These are phyloP conservation scores for Hyaena hyaena DNA, from an alignment of 2,113 vertebrate species.

Conservation along the genomic window DNA sequence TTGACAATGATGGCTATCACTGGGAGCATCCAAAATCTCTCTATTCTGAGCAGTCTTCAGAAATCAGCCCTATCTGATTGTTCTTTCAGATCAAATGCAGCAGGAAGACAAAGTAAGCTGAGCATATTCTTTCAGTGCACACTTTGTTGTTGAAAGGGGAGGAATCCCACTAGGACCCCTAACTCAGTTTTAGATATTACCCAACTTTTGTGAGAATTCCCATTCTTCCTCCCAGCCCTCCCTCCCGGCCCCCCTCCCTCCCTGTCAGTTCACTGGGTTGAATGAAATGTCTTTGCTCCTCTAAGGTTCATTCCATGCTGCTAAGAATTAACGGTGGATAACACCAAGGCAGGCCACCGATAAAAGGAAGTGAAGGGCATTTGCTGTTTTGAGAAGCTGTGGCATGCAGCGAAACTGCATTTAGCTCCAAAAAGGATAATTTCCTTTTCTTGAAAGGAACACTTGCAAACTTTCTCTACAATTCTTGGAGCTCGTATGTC, in stretches of 20 bases:
- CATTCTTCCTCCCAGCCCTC: conserved; percentile 56
- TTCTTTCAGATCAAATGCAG: conserved; percentile 89
- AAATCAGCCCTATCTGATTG: conserved; percentile 88
- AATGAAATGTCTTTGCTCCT: conserved; percentile 76
- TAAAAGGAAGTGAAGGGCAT: conserved; percentile 73
- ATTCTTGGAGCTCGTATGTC: not conserved
- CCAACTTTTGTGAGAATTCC: conserved; percentile 84
- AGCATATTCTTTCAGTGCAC: conserved; percentile 84
- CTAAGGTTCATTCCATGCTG: not conserved
- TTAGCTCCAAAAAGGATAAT: conserved; percentile 61
- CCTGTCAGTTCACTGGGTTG: conserved; percentile 72
- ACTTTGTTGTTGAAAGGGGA: conserved; percentile 89
- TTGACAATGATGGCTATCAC: conserved; percentile 86
- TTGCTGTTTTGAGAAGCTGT: conserved; percentile 52
- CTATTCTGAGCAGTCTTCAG: conserved; percentile 87
- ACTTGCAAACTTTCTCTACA: conserved; percentile 26
- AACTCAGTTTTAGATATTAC: conserved; percentile 86
- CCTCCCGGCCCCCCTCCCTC: not conserved
- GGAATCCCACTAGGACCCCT: conserved; percentile 86
- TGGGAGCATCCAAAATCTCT: conserved; percentile 83
- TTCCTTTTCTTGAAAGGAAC: conserved; percentile 49
- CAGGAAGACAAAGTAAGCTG: conserved; percentile 87
- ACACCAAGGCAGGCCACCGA: conserved; percentile 61
- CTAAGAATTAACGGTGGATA: conserved; percentile 69
- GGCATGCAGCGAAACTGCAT: conserved; percentile 50